Base-by-base conservation (phyloP, 2,113 vertebrate genomes). In the Psophia crepitans region DNA sequence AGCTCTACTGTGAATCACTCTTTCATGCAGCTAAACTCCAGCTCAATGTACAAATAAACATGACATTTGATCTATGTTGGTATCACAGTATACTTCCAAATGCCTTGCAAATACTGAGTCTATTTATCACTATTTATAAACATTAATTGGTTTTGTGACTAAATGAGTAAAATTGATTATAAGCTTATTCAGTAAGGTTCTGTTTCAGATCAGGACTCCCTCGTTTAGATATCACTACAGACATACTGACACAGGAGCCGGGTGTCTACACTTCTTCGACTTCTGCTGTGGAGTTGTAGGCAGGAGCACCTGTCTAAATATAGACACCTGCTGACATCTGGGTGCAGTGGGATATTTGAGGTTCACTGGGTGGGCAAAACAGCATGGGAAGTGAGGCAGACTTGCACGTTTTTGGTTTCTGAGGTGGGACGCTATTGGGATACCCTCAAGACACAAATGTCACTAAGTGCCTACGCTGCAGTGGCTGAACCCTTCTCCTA, bases 1-100 rank as follows among this genome's bases (percentile, higher is more conserved):
- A 51, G 19, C 24, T 84, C 8, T 82, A 0, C 14, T 75, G 8
- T 22, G 33, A 70, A 13, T 30, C 3, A 30, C 2, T 26, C 4
- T 48, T 74, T 39, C 58, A 21, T 48, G 14, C 2, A 77, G 27
- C 12, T 43, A 9, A 77, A n/a, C 14, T 82, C 39, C 23, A 16
- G 12, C 24, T 60, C 61, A 44, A 5, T 14, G 22, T 11, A 33
- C 5, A 8, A 11, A 8, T 21, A 56, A 93, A 56, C 7, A 7
- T 1, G 19, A 8, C 4, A 30, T 37, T 48, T 1, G 2, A 9
- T 7, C 28, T 63, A 1, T 24, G 6, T 3, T 53, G 48, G 12
- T 35, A 49, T 41, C 63, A 66, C 16, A 84, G 6, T 6, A 8
- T 30, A 24, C 6, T 56, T 74, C 37, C 26, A 75, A 82, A 85